Evolutionary conservation across 2,888 invertebrate species (phyloP), one percentile per base, ranked within the genome.

Genomic region (Ischnus inquisitorius): DNA sequence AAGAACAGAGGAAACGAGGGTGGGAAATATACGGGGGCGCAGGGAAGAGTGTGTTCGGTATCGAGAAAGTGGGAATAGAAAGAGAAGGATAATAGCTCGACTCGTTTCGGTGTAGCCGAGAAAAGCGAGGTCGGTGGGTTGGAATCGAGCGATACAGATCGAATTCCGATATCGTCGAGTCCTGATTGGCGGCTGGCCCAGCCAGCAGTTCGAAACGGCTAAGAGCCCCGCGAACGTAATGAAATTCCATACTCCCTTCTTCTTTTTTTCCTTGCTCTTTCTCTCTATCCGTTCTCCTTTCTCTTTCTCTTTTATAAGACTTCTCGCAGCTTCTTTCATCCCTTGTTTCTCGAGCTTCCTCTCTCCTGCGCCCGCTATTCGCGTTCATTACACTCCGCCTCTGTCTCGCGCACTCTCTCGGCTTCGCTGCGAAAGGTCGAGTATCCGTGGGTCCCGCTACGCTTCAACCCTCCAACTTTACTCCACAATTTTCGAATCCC

Each of bases 91-190:
- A 79, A 80, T 65, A 64, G 67, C 46, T 62, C 34, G 64, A 83
- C 62, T 74, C 65, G 69, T 79, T 72, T 68, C 74, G 46, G 72
- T 60, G 89, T 88, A 87, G 88, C 87, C 88, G 91, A 90, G 89
- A 90, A 65, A 88, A 89, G 85, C 82, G 76, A 75, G 74, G n/a
- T 12, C 51, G 54, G 78, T 41, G 68, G 74, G 51, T 71, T 65
- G 51, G 72, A 80, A 80, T 83, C 82, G 86, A 60, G 83, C 88
- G 88, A 88, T 89, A 89, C 89, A 88, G 87, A 90, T 90, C 88
- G 89, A 91, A 91, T 91, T 91, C 89, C 90, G 87, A 90, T 90
- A 90, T 90, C 87, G 86, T 79, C 65, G 80, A 77, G 80, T 87
- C 77, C 86, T 87, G 87, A 90, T 90, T 88, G 89, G 87, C 87